Evolutionary conservation across 2,113 vertebrate genomes (phyloP).

Genomic region (Actenoides hombroni): DNA sequence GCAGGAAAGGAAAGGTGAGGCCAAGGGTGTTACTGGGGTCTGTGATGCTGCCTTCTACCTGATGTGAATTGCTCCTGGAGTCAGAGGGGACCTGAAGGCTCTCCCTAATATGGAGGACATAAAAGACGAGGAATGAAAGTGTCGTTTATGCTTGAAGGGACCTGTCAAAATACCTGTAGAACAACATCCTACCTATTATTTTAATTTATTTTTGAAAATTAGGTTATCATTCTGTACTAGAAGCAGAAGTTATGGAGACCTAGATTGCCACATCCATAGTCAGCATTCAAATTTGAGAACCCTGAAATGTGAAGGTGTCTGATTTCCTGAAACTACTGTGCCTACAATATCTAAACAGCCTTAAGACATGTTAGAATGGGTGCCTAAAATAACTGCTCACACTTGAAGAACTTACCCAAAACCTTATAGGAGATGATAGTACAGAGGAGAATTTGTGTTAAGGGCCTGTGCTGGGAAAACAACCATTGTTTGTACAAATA

Average conservation of each 20-base stretch:
- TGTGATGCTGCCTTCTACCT: too few species aligned
- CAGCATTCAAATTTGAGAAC: neutral
- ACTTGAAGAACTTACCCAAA: neutral
- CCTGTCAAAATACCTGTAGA: too few species aligned
- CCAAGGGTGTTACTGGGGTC: too few species aligned
- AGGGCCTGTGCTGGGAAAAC: neutral
- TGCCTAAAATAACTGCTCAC: neutral
- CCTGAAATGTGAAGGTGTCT: neutral
- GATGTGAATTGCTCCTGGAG: too few species aligned
- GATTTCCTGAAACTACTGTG: neutral
- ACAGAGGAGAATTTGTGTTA: neutral
- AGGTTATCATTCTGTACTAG: neutral
- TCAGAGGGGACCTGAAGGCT: too few species aligned
- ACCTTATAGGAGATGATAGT: neutral
- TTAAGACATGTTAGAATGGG: neutral
- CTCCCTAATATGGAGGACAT: too few species aligned
- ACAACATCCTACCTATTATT: too few species aligned
- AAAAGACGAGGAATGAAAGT: too few species aligned
- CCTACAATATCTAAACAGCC: neutral
- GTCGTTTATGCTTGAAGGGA: too few species aligned
- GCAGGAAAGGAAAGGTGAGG: too few species aligned
- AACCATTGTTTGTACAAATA: neutral
- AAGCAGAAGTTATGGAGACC: neutral
- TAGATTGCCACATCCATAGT: neutral
- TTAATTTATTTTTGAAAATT: neutral